These are phyloP conservation scores for Xiphydria camelus DNA, from an alignment of 2,888 invertebrate genomes.

Conservation along the genomic window DNA sequence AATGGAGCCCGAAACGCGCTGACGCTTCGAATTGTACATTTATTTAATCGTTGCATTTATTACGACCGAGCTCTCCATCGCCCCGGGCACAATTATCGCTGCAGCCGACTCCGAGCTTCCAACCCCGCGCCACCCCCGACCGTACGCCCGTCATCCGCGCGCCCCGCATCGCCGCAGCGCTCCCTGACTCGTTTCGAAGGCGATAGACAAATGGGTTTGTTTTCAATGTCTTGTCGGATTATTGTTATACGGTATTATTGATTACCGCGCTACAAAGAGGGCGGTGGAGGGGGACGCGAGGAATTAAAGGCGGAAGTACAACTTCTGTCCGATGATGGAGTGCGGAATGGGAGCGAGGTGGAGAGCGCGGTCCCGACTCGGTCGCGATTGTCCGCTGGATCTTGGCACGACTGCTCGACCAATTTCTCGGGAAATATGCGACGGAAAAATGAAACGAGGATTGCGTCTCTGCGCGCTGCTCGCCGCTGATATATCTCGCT, in stretches of 20 bases:
- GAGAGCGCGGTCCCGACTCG: too few species aligned
- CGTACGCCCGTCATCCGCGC: conserved; percentile 24
- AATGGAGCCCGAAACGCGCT: neutral
- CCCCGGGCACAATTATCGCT: too few species aligned
- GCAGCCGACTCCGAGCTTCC: neutral
- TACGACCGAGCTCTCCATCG: too few species aligned
- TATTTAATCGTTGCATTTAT: neutral
- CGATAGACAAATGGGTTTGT: conserved; percentile 29
- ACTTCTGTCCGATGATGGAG: neutral
- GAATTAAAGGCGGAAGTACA: neutral
- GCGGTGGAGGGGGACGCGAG: too few species aligned
- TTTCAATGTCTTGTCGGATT: conserved; percentile 15
- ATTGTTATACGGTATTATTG: neutral
- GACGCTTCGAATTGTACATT: neutral
- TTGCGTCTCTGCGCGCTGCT: too few species aligned
- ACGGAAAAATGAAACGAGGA: too few species aligned
- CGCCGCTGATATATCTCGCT: too few species aligned
- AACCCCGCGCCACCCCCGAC: conserved; percentile 11
- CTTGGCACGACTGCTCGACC: too few species aligned
- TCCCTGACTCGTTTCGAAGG: neutral
- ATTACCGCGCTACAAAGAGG: neutral
- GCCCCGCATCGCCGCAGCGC: neutral
- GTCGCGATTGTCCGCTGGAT: too few species aligned
- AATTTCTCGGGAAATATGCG: too few species aligned
- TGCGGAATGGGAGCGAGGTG: neutral